A percentile compares a stretch with the other conserved stretches of the same genome.
Evolutionary conservation across 2,797 vertebrate species (phyloP).

Genomic region (Sciaenops ocellatus): DNA sequence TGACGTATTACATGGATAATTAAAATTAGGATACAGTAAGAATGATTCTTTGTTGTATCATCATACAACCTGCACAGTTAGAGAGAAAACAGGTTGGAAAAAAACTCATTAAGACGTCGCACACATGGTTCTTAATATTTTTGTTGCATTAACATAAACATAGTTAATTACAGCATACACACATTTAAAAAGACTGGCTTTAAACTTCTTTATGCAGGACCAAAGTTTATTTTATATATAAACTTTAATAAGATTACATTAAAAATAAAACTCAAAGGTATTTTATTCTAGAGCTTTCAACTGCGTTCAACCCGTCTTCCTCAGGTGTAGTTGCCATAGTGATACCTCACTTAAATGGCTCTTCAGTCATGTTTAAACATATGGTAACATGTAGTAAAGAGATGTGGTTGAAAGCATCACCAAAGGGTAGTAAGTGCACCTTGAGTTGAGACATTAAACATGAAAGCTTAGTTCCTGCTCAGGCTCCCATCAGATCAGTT

Average conservation of each 20-base stretch:
- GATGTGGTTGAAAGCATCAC: neutral
- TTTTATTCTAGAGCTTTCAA: neutral
- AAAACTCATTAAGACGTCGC: neutral
- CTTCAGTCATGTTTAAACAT: neutral
- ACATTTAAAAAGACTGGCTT: neutral
- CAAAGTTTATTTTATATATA: too few species aligned
- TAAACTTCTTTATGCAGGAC: too few species aligned
- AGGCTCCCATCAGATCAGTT: neutral
- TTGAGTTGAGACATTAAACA: neutral
- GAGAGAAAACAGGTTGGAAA: neutral
- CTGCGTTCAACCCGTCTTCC: neutral
- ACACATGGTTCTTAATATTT: neutral
- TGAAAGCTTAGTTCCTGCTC: neutral
- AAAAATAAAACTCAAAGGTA: too few species aligned
- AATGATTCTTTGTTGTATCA: neutral
- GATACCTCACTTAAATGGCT: neutral
- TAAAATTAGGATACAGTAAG: neutral
- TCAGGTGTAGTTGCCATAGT: neutral
- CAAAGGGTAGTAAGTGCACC: neutral
- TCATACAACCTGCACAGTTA: neutral
- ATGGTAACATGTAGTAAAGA: neutral
- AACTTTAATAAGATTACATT: too few species aligned
- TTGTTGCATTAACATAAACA: slow-evolving; percentile 18
- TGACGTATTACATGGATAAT: neutral
- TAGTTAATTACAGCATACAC: slow-evolving; percentile 37